phyloP scores from a whole-genome alignment of 2,113 vertebrate genomes.

The Protomyctophum bolini region DNA sequence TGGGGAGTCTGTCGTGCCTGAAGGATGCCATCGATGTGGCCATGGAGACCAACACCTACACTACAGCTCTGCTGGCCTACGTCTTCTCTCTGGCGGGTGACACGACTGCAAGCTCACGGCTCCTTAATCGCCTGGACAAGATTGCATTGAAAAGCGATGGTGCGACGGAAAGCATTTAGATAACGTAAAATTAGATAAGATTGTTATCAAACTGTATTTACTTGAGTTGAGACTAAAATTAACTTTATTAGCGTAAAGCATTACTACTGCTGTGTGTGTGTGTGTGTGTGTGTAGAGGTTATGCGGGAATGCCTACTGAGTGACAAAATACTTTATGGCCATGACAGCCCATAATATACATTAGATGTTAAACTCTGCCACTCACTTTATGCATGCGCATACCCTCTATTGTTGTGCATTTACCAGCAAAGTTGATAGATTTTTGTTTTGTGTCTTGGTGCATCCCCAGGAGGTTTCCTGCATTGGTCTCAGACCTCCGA shows the following conservation, averaged over 20 bases:
- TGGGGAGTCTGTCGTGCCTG: constrained; percentile 78
- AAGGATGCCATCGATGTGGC: constrained; percentile 33
- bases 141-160: constrained; percentile 48
- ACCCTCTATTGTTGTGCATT: too few relatives aligned
- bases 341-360: too few relatives aligned
- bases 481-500: constrained; percentile 43
- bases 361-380: too few relatives aligned
- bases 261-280: neutral
- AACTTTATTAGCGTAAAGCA: neutral
- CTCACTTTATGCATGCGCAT: too few relatives aligned
- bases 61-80: constrained; percentile 84
- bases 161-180: neutral
- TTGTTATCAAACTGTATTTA: too few relatives aligned
- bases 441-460: neutral
- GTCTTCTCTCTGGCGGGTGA: constrained; percentile 84
- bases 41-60: constrained; percentile 71
- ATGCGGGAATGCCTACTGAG: too few relatives aligned
- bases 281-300: too few relatives aligned
- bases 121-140: constrained; percentile 56
- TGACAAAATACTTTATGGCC: too few relatives aligned
- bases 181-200: too few relatives aligned
- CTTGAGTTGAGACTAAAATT: neutral
- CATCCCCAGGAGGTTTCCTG: constrained; percentile 6
- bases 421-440: neutral
- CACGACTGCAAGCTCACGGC: constrained; percentile 54